phyloP scores from a whole-genome alignment of 2,113 vertebrate genomes.

The Loxodonta africana region DNA sequence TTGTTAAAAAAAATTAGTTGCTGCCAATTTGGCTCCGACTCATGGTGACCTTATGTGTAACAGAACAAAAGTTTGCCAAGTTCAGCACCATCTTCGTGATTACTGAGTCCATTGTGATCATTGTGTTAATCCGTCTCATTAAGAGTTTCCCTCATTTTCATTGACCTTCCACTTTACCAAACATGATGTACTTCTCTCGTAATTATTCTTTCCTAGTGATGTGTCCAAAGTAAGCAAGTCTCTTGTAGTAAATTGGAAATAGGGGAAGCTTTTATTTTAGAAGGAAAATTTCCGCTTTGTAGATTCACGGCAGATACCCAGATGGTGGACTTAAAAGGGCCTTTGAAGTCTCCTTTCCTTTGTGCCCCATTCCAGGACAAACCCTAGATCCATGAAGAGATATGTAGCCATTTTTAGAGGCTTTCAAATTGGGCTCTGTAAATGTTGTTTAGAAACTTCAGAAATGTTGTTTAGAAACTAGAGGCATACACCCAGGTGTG shows the following conservation, averaged over 20 bases:
- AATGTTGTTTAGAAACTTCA: too few relatives aligned
- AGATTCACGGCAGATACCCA: accelerated
- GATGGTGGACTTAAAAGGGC: accelerated
- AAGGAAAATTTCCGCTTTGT: accelerated
- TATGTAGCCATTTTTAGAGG: background rate
- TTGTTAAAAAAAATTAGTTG: background rate
- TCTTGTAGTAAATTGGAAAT: background rate
- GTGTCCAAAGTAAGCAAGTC: background rate
- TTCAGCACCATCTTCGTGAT: background rate
- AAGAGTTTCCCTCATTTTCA: background rate
- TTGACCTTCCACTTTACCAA: background rate
- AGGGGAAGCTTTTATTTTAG: accelerated
- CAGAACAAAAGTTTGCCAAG: background rate
- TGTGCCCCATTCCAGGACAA: accelerated
- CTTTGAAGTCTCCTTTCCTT: background rate
- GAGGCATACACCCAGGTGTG: accelerated
- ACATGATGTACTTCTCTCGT: background rate
- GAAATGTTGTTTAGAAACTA: too few relatives aligned
- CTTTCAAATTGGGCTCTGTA: background rate
- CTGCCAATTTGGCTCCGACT: background rate
- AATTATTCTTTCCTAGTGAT: background rate
- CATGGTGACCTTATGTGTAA: background rate
- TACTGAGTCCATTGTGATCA: background rate
- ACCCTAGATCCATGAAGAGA: accelerated
- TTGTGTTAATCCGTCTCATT: background rate